phyloP scores from a whole-genome alignment of 2,888 invertebrate genomes.

The Epistrophe eligans region DNA sequence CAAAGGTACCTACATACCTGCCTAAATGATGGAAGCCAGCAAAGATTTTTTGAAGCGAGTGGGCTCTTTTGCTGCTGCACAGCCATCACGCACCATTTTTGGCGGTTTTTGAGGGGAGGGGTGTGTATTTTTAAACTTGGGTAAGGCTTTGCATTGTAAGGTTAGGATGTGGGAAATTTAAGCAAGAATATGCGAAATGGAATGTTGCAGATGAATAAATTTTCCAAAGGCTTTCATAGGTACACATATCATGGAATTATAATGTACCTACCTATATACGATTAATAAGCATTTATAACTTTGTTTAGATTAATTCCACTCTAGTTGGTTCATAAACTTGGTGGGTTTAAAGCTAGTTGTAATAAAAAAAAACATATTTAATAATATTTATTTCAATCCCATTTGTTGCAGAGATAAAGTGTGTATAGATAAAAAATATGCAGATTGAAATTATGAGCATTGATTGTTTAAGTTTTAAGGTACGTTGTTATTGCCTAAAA shows the following conservation, averaged over 20 bases:
- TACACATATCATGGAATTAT: neutral
- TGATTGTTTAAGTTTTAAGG: too few species aligned
- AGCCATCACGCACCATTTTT: slow-evolving; percentile 47
- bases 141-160: slow-evolving; percentile 25
- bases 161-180: neutral
- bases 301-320: neutral
- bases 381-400: too few species aligned
- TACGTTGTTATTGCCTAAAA: too few species aligned
- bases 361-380: too few species aligned
- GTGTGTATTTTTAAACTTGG: slow-evolving; percentile 22
- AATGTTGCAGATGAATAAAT: slow-evolving; percentile 7
- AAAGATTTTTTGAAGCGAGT: slow-evolving; percentile 56
- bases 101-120: slow-evolving; percentile 44
- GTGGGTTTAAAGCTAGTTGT: too few species aligned
- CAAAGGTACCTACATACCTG: slow-evolving; percentile 17
- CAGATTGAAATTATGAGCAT: too few species aligned
- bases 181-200: neutral
- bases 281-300: neutral
- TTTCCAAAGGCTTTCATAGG: slow-evolving; percentile 12
- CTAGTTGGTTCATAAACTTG: too few species aligned
- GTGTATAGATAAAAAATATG: too few species aligned
- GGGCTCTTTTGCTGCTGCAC: slow-evolving; percentile 1
- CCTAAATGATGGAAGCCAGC: slow-evolving; percentile 40
- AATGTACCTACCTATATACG: neutral
- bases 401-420: too few species aligned